Conservation (phyloP, 2,888 invertebrate species). For the Neuroscelio doddi region DNA sequence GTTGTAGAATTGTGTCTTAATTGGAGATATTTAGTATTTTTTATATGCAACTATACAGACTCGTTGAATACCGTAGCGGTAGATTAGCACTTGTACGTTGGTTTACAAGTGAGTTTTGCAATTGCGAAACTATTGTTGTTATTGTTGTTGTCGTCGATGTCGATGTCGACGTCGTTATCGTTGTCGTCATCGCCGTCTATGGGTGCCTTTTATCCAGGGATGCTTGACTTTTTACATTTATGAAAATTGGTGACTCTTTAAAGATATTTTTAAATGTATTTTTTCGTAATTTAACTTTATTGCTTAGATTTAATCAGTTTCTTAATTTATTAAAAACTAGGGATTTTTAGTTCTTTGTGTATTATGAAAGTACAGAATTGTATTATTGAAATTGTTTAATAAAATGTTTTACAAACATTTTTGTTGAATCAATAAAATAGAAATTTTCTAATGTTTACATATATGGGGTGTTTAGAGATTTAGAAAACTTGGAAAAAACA, state of each 20-base stretch:
- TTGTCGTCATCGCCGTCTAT: not conserved
- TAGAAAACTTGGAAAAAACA: too few relatives aligned
- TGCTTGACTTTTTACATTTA: not conserved
- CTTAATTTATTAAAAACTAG: not conserved
- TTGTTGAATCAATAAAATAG: too few relatives aligned
- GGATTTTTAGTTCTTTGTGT: too few relatives aligned
- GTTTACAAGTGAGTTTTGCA: slow-evolving; percentile 1
- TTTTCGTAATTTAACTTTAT: too few relatives aligned
- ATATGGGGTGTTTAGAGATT: too few relatives aligned
- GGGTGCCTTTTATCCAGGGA: slow-evolving; percentile 1
- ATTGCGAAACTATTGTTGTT: slow-evolving; percentile 9
- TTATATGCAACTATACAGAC: slow-evolving; percentile 27
- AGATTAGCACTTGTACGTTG: slow-evolving; percentile 5
- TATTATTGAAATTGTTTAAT: too few relatives aligned
- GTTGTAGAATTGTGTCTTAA: slow-evolving; percentile 27
- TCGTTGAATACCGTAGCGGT: slow-evolving; percentile 5
- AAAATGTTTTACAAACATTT: too few relatives aligned
- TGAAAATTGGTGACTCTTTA: too few relatives aligned
- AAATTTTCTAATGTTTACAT: too few relatives aligned
- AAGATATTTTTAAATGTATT: not conserved
- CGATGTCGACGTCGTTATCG: not conserved
- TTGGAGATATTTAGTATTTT: slow-evolving; percentile 24
- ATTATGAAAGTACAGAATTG: too few relatives aligned
- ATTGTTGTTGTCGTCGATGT: slow-evolving; percentile 21
- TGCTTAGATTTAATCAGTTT: too few relatives aligned